These are phyloP conservation scores for Athrips mouffetella DNA, from an alignment of 2,888 invertebrate genomes.

Conservation along the genomic window DNA sequence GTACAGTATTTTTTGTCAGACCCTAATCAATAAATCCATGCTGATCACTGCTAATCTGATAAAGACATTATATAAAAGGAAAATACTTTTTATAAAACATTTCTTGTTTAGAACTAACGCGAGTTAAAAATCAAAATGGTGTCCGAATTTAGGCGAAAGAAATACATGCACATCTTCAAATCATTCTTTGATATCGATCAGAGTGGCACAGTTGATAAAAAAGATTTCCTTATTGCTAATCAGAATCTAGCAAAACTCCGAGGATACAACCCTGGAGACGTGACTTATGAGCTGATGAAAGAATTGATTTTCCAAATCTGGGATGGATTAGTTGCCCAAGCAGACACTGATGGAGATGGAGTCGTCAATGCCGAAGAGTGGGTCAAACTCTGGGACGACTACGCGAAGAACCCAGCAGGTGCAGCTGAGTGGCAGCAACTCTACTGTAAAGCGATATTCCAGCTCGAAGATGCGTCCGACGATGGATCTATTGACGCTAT, in stretches of 20 bases:
- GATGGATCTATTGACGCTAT: slow-evolving; percentile 86
- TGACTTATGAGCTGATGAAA: slow-evolving; percentile 84
- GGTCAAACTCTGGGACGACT: slow-evolving; percentile 89
- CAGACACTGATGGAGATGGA: slow-evolving; percentile 87
- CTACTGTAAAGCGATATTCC: slow-evolving; percentile 92
- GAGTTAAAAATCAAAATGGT: slow-evolving; percentile 69
- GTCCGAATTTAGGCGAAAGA: slow-evolving; percentile 93
- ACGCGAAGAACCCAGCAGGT: slow-evolving; percentile 78
- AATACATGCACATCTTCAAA: slow-evolving; percentile 90
- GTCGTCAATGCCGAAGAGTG: slow-evolving; percentile 89
- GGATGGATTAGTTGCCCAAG: slow-evolving; percentile 85
- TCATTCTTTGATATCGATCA: slow-evolving; percentile 93
- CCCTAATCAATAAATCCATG: not conserved
- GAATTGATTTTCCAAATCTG: slow-evolving; percentile 74
- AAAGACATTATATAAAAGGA: not conserved
- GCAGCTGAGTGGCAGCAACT: slow-evolving; percentile 89
- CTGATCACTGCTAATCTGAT: not conserved
- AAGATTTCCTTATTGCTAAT: slow-evolving; percentile 88
- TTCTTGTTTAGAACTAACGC: not conserved
- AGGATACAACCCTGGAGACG: slow-evolving; percentile 85
- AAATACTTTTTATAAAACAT: not conserved
- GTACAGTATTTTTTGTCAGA: not conserved
- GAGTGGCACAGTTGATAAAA: slow-evolving; percentile 91
- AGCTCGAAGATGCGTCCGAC: slow-evolving; percentile 89
- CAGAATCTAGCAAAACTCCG: slow-evolving; percentile 78